Base-by-base conservation (phyloP, 1,140 invertebrate species). In the Druon quercuslanigerum region DNA sequence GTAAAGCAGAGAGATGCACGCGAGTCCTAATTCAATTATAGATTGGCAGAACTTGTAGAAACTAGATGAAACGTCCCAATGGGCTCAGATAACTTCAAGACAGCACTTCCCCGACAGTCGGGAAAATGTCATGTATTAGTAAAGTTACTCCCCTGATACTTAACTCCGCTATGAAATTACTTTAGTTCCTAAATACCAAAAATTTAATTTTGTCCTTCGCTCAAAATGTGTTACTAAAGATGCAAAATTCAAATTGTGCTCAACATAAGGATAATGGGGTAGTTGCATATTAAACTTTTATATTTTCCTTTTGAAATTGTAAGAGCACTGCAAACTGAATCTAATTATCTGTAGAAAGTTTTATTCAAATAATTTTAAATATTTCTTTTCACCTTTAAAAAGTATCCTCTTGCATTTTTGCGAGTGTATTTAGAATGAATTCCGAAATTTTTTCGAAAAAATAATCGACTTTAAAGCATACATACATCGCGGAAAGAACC, bases 11-110 rank as follows among this genome's bases (percentile, higher is more conserved):
- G 40, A 40, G 60, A 40, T 66, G 60, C 40, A 46, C 60, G 0
- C n/a, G 60, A 66, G 25, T 40, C 60, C 11, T 66, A 82, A 84
- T 82, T 84, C 78, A 84, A 84, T 84, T 84, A 81, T 82, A 82
- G 81, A 82, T 78, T 81, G 79, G 78, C 77, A 79, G 82, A 81
- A 84, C 76, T 82, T 77, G 79, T 79, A 66, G 60, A n/a, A 56
- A 66, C 60, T 66, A 40, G 60, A n/a, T 66, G 79, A 50, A 46
- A 70, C 20, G 75, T 82, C 81, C 78, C 83, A 76, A n/a, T 76
- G 81, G 81, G 50, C 78, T 79, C 74, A 74, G 50, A 71, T 12
- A 78, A 78, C 83, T 84, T 76, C 78, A 81, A 82, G 78, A 81
- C 83, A 81, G 77, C 76, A 79, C 81, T 84, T 81, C 40, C 79